Conservation (phyloP, 2,888 invertebrate genomes). For the Nephrotoma appendiculata region DNA sequence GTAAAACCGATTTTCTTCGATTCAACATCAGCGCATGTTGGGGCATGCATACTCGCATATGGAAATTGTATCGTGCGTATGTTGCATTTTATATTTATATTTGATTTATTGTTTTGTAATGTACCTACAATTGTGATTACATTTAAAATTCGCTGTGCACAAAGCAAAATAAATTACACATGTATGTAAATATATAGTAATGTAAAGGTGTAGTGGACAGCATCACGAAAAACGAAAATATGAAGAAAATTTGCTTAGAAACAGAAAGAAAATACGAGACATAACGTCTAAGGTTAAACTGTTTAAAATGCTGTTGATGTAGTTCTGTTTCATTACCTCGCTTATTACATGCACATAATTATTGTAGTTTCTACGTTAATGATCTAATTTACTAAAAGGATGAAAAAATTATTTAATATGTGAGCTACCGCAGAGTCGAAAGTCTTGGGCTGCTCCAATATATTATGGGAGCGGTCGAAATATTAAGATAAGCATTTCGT, state of each 20-base stretch:
- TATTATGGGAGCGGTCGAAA: not conserved
- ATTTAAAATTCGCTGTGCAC: not conserved
- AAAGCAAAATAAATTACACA: not conserved
- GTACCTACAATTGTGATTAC: not conserved
- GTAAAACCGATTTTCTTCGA: not conserved
- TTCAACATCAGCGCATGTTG: not conserved
- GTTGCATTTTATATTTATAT: not conserved
- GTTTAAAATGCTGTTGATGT: not conserved
- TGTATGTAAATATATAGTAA: not conserved
- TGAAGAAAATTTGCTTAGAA: not conserved
- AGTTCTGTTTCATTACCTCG: not conserved
- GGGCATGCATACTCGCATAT: not conserved
- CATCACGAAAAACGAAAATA: not conserved
- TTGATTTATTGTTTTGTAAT: not conserved
- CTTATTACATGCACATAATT: not conserved
- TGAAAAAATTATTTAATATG: not conserved
- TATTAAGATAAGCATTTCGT: not conserved
- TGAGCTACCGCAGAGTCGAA: not conserved
- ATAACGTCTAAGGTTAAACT: not conserved
- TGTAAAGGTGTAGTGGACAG: too few species aligned
- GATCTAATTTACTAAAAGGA: too few species aligned
- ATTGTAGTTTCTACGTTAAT: too few species aligned
- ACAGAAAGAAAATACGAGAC: not conserved
- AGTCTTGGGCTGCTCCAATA: not conserved
- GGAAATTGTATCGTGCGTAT: not conserved